Percentiles rank a stretch among this genome's conserved stretches.
Evolutionary conservation across 2,888 invertebrate species (phyloP).

Genomic region (Ypsolopha scabrella): DNA sequence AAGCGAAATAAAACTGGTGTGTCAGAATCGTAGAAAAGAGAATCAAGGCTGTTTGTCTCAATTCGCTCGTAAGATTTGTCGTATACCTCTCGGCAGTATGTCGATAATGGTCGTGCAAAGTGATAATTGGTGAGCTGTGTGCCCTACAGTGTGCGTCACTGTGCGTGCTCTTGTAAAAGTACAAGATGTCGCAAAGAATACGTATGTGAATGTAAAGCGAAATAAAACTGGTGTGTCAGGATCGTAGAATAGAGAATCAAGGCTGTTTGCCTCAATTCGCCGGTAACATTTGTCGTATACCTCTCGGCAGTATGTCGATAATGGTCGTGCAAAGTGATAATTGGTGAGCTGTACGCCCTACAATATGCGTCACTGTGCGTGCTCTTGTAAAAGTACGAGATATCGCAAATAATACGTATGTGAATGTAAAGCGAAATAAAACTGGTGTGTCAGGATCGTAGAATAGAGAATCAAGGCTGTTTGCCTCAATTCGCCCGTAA

Average conservation of each 20-base stretch:
- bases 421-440: too few species aligned
- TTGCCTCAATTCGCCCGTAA: not conserved
- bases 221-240: too few species aligned
- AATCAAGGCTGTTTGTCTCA: too few species aligned
- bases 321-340: conserved; percentile 50
- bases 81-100: conserved; percentile 4
- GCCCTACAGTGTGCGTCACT: conserved; percentile 47
- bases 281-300: not conserved
- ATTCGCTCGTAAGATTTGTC: not conserved
- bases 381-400: conserved; percentile 26
- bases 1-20: too few species aligned
- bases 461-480: too few species aligned
- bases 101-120: conserved; percentile 43
- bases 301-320: conserved; percentile 23
- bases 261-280: too few species aligned
- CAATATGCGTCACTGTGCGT: conserved; percentile 44
- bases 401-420: conserved; percentile 25
- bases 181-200: conserved; percentile 31
- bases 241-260: too few species aligned
- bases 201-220: conserved; percentile 3
- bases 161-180: conserved; percentile 32
- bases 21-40: too few species aligned
- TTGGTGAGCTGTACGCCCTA: conserved; percentile 56
- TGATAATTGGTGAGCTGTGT: conserved; percentile 60
- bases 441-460: too few species aligned